Base-by-base conservation (phyloP, 2,888 invertebrate genomes). In the Carterocephalus palaemon region DNA sequence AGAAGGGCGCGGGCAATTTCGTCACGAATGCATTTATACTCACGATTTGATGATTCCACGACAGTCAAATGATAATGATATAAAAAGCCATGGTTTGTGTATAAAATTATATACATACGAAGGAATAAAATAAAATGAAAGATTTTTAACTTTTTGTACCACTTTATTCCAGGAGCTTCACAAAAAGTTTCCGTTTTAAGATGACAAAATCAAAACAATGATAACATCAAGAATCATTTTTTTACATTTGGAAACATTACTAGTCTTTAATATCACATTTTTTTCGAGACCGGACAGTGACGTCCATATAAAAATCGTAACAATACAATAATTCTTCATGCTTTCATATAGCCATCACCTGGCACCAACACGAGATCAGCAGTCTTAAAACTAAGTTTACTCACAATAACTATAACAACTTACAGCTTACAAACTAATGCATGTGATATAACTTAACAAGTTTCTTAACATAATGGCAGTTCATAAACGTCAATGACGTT, bases 171-270 rank as follows among this genome's bases (percentile, higher is more conserved):
- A 86, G 86, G 77, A 80, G 75, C 70, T 86, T 86, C 74, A 85
- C 86, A 75, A 84, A 80, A 82, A 75, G 70, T 67, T 84, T 85
- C 67, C 66, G 67, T 67, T 84, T 61, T 74, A 79, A 76, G 73
- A 84, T 84, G 84, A 83, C 83, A 67, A 86, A 86, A 82, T 67
- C 81, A 75, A 81, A 78, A 76, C 55, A 70, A 81, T 81, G 82
- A 84, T 78, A 83, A 85, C 85, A 85, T 85, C 86, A 86, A 85
- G 85, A 86, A 86, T 83, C 83, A 86, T 86, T 82, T 74, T 70
- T 54, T 49, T 61, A 63, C 71, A 72, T 71, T 73, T 70, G 72
- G 73, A 76, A 76, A 77, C 75, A 71, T 72, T 75, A 76, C 75
- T 77, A 83, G 82, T 83, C 83, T 84, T 83, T 77, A 75, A 83